phyloP scores from a whole-genome alignment of 2,888 invertebrate genomes.

The Drosophila sordidapex region DNA sequence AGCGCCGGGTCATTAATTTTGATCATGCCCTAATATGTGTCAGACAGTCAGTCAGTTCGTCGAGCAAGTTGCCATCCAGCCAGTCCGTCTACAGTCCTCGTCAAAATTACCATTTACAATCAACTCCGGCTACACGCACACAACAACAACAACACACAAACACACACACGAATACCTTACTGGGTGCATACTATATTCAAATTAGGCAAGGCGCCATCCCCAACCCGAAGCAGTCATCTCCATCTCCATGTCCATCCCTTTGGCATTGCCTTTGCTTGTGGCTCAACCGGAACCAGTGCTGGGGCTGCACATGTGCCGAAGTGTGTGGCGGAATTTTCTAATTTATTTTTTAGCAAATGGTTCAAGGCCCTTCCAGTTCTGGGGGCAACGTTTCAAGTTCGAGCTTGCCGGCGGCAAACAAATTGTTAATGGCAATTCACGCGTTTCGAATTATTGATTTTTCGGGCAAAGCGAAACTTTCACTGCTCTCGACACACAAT shows the following conservation, averaged over 20 bases:
- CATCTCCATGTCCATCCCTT: constrained; percentile 26
- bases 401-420: constrained; percentile 59
- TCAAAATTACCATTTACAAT: constrained; percentile 67
- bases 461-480: constrained; percentile 60
- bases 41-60: constrained; percentile 58
- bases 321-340: constrained; percentile 83
- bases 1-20: constrained; percentile 81
- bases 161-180: constrained; percentile 33
- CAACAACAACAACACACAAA: constrained; percentile 21
- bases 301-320: constrained; percentile 60
- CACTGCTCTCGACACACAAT: constrained; percentile 48
- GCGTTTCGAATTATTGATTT: constrained; percentile 76
- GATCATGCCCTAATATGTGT: constrained; percentile 81
- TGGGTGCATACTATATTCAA: constrained; percentile 65
- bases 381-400: constrained; percentile 61
- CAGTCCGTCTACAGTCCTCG: constrained; percentile 42
- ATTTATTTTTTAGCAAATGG: constrained; percentile 83
- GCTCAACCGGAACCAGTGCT: constrained; percentile 39
- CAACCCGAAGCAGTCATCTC: constrained; percentile 30
- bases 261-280: constrained; percentile 18
- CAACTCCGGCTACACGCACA: constrained; percentile 36
- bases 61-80: constrained; percentile 42
- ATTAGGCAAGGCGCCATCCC: constrained; percentile 70
- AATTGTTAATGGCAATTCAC: constrained; percentile 76
- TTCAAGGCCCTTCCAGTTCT: constrained; percentile 80